phyloP scores from a whole-genome alignment of 2,797 vertebrate species.

The Calcarius lapponicus region DNA sequence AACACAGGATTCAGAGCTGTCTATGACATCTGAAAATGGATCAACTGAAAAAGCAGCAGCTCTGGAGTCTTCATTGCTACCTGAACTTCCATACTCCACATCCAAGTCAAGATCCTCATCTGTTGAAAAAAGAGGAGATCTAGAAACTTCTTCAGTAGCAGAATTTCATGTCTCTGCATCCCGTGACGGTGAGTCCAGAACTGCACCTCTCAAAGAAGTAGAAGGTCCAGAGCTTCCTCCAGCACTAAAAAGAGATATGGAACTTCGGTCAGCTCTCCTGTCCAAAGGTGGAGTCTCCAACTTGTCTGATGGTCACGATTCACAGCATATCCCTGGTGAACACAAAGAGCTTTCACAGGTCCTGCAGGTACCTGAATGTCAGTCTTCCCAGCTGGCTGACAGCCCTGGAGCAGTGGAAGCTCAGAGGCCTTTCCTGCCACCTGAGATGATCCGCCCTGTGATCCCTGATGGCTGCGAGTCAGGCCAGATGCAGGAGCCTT shows the following conservation, averaged over 20 bases:
- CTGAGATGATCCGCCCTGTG: slow-evolving; percentile 57
- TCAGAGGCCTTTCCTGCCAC: slow-evolving; percentile 47
- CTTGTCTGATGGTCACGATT: background rate
- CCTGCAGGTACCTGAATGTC: slow-evolving; percentile 52
- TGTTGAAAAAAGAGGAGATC: background rate
- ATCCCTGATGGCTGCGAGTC: slow-evolving; percentile 48
- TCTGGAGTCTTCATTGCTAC: slow-evolving; percentile 40
- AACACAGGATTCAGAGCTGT: background rate
- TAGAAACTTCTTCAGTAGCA: background rate
- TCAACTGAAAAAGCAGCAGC: background rate
- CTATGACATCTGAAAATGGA: background rate
- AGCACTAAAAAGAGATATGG: background rate
- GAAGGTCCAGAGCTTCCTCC: slow-evolving; percentile 31
- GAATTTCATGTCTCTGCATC: background rate
- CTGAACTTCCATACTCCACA: background rate
- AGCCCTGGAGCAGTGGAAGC: background rate
- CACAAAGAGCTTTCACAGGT: slow-evolving; percentile 9
- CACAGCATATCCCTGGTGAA: slow-evolving; percentile 44
- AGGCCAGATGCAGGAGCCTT: background rate
- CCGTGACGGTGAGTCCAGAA: background rate
- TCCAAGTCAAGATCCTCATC: background rate
- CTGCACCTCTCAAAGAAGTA: background rate
- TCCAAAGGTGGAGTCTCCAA: background rate
- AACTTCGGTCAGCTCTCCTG: background rate
- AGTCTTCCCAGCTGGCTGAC: slow-evolving; percentile 56